These are phyloP conservation scores for Caenorhabditis sulstoni DNA, from an alignment of 2,888 invertebrate genomes.

Conservation along the genomic window DNA sequence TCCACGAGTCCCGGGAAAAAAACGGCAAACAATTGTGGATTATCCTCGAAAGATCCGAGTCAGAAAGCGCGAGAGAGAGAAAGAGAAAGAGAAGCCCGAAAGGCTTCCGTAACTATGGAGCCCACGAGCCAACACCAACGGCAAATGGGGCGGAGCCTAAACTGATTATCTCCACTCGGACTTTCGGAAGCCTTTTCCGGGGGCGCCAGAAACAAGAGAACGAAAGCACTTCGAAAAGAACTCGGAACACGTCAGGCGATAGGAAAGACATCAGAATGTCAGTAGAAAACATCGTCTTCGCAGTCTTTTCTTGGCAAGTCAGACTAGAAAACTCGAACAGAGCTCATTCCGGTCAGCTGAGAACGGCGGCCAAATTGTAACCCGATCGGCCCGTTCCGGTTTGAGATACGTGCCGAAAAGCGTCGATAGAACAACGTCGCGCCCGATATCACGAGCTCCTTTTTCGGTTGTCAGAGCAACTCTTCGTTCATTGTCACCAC, in stretches of 20 bases:
- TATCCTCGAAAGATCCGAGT: not conserved
- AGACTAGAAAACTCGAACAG: too few relatives aligned
- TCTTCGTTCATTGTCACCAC: not conserved
- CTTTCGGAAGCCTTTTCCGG: not conserved
- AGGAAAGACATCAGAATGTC: too few relatives aligned
- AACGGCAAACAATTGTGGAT: not conserved
- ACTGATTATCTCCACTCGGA: slow-evolving; percentile 8
- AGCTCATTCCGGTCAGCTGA: too few relatives aligned
- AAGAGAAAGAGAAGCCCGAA: slow-evolving; percentile 12
- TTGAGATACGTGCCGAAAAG: too few relatives aligned
- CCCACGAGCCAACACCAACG: not conserved
- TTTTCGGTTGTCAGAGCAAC: slow-evolving; percentile 10
- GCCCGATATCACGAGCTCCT: not conserved
- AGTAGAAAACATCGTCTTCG: too few relatives aligned
- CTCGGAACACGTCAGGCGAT: too few relatives aligned
- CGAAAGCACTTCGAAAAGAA: not conserved
- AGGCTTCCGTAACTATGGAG: slow-evolving; percentile 37
- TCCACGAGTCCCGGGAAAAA: too few relatives aligned
- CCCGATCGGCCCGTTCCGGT: too few relatives aligned
- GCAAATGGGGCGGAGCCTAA: slow-evolving; percentile 26
- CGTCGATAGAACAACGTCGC: too few relatives aligned
- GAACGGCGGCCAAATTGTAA: too few relatives aligned
- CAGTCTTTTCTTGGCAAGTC: too few relatives aligned
- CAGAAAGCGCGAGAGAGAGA: not conserved
- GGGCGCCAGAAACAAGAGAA: not conserved